Conservation (phyloP, 1,140 invertebrate genomes). For the Pseudomyrmex flavicornis region DNA sequence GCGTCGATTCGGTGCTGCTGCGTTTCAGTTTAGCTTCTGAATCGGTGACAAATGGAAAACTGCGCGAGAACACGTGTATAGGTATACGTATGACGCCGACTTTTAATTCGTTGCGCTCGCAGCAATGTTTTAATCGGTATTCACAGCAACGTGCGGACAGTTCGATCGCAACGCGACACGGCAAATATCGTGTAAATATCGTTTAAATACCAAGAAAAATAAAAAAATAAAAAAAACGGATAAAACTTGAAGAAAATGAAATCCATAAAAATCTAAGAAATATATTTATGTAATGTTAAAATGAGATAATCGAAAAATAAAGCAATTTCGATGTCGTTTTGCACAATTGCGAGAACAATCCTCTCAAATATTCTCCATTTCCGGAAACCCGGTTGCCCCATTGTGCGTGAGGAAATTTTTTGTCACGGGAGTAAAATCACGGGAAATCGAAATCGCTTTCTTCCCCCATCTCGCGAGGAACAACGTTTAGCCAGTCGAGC, state of each 20-base stretch:
- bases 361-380: neutral
- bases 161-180: neutral
- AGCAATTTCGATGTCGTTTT: too few species aligned
- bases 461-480: neutral
- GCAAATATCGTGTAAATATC: conserved; percentile 5
- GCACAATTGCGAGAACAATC: too few species aligned
- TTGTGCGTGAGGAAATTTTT: neutral
- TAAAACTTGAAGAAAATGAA: too few species aligned
- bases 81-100: conserved; percentile 13
- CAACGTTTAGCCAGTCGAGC: neutral
- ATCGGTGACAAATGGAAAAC: conserved; percentile 55
- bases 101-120: conserved; percentile 41
- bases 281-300: too few species aligned
- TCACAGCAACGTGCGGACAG: too few species aligned
- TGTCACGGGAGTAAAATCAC: too few species aligned
- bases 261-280: too few species aligned
- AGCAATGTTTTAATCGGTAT: conserved; percentile 37
- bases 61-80: conserved; percentile 16
- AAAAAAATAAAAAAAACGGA: too few species aligned
- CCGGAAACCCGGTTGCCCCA: neutral
- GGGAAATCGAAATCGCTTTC: conserved; percentile 37
- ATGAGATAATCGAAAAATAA: too few species aligned
- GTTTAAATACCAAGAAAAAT: too few species aligned
- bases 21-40: conserved; percentile 35
- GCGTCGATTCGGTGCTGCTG: conserved; percentile 18